Base-by-base conservation (phyloP, 2,888 invertebrate genomes). In the Ophion ventricosus region DNA sequence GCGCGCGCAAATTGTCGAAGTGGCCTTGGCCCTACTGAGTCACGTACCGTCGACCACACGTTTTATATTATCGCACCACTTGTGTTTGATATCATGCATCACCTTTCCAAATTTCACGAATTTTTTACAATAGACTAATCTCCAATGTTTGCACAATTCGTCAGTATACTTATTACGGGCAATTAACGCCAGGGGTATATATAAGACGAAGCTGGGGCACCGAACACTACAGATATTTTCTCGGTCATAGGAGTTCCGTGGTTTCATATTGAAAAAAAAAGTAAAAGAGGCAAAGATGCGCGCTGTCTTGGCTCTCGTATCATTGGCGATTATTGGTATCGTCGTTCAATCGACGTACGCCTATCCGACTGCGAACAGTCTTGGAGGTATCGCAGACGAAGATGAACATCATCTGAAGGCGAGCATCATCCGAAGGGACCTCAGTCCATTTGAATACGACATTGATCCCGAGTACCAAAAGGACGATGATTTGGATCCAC, bases 321-420 rank as follows among this genome's bases (percentile, higher is more conserved):
- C 74, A 5, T 56, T 75, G 23, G 75, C 64, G 75, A 75, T 75
- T 23, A 2, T 64, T 40, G 75, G 64, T 14, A 54, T 75, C 29
- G 35, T 54, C 8, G 56, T 63, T 75, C 23, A 49, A 23, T 56
- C 75, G 54, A 43, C 43, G 3, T 43, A 43, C 29, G 64, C 64
- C 29, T 29, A 17, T 11, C 64, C 17, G 54, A 29, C 49, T 11
- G 54, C 1, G 14, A 23, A 35, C 3, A n/a, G 26, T 7, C 25
- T 11, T 54, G 14, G 7, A 54, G 26, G 10, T 25, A 26, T n/a
- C 20, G n/a, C 17, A 49, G 23, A 20, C 0, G 11, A 63, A 14
- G n/a, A 63, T 54, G 26, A 20, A 20, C 11, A 61, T 43, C 43
- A 8, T 49, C 54, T 0, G 26, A 25, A 17, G 10, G 10, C 4